A percentile compares a stretch with the other conserved stretches of the same genome.
These are phyloP conservation scores for Tinea trinotella DNA, from an alignment of 2,888 invertebrate genomes.

Conservation along the genomic window DNA sequence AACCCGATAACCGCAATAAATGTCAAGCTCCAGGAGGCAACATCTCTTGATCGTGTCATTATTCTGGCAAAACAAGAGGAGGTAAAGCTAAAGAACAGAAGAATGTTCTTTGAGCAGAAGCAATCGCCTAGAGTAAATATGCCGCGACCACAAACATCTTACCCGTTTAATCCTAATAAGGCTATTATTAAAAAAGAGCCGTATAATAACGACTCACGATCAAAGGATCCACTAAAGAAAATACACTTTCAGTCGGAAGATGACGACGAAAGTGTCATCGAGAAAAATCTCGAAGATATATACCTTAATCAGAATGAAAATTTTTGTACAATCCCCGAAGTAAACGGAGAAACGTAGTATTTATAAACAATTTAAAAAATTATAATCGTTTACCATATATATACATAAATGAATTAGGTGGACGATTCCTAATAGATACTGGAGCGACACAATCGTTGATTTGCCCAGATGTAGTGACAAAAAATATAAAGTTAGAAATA, in stretches of 20 bases:
- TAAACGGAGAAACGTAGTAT: slow-evolving; percentile 14
- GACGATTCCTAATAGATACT: slow-evolving; percentile 27
- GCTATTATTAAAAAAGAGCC: too few species aligned
- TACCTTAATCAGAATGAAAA: background rate
- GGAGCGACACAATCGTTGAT: slow-evolving; percentile 26
- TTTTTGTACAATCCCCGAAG: background rate
- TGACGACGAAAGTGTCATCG: too few species aligned
- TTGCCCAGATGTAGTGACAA: slow-evolving; percentile 21
- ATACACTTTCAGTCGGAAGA: background rate
- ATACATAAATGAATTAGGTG: slow-evolving; percentile 25
- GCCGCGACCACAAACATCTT: background rate
- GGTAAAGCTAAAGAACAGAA: too few species aligned
- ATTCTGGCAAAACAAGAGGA: slow-evolving; percentile 18
- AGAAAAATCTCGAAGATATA: background rate
- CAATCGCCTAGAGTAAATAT: background rate
- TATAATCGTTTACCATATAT: slow-evolving; percentile 24
- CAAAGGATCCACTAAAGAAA: background rate
- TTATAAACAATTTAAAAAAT: slow-evolving; percentile 16
- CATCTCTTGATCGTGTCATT: slow-evolving; percentile 19
- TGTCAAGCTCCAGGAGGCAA: slow-evolving; percentile 18
- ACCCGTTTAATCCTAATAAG: too few species aligned
- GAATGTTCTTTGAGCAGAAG: too few species aligned
- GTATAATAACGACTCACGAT: too few species aligned
- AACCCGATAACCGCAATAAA: background rate
- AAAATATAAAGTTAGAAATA: slow-evolving; percentile 17